Base-by-base conservation (phyloP, 2,113 vertebrate species). In the Tylochromis polylepis region DNA sequence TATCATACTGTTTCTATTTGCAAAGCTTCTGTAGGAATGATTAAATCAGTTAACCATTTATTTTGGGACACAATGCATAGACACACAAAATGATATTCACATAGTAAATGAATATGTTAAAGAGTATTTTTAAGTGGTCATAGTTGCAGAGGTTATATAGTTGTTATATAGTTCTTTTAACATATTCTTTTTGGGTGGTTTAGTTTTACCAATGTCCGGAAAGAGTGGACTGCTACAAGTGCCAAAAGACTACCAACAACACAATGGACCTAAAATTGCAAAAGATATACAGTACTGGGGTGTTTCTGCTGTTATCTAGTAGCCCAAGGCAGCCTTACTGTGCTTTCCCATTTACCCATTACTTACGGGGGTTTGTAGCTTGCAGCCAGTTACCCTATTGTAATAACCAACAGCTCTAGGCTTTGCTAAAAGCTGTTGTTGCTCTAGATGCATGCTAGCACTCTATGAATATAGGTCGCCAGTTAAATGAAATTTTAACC, bases 341-440 rank as follows among this genome's bases (percentile, higher is more conserved):
- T 92, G 87, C 85, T 87, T 79, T 95, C 84, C 90, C 77, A 93
- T 94, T 95, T 93, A 91, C 67, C 90, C 85, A 93, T 94, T 85
- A 93, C 94, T 95, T 92, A 85, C 82, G 93, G 94, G 86, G 84
- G 70, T 90, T 89, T 93, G 88, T 93, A 87, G 93, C 95, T 95
- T 56, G 80, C 85, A 96, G 95, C 93, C 86, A 92, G 91, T 89
- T 75, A 92, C 91, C 79, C 83, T 55, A 88, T 92, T 92, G 87
- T 87, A 92, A 94, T 90, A 95, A 95, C 93, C 93, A 95, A 94
- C 93, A 95, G 93, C 96, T 93, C 87, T 81, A 87, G 94, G 94
- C 91, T 84, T 93, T 79, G 72, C 92, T 85, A 82, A 91, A 89
- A 91, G 92, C 82, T 92, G 84, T 72, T 85, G 72, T 70, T 85